phyloP scores from a whole-genome alignment of 2,888 invertebrate genomes.

The Caenorhabditis macrosperma region DNA sequence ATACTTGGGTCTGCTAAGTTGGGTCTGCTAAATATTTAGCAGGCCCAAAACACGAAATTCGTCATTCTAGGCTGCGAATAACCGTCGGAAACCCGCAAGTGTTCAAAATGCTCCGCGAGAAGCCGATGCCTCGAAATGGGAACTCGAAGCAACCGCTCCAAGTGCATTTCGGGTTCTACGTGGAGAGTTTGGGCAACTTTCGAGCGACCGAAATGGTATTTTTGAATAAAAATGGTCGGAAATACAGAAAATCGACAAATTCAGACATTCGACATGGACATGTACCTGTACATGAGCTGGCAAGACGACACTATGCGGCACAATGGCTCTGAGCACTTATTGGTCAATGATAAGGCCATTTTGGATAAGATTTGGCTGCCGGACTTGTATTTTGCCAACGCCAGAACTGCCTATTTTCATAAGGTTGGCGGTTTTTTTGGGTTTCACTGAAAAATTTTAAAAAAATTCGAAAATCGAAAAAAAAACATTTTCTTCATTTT shows the following conservation, averaged over 20 bases:
- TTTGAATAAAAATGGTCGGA: background rate
- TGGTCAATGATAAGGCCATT: constrained; percentile 71
- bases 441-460: background rate
- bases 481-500: background rate
- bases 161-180: constrained; percentile 73
- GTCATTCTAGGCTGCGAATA: constrained; percentile 50
- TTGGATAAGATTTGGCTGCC: constrained; percentile 75
- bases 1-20: no score
- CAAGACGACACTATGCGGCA: constrained; percentile 68
- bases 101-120: constrained; percentile 55
- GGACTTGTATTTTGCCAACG: constrained; percentile 76
- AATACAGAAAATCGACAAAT: background rate
- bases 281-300: constrained; percentile 77
- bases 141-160: constrained; percentile 50
- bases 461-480: background rate
- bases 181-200: constrained; percentile 74
- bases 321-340: constrained; percentile 68
- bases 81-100: constrained; percentile 27
- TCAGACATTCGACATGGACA: constrained; percentile 75
- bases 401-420: constrained; percentile 73
- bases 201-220: constrained; percentile 73
- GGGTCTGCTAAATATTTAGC: no score
- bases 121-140: constrained; percentile 63
- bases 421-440: constrained; percentile 54
- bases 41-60: no score